Base-by-base conservation (phyloP, 2,113 vertebrate genomes). In the Meriones unguiculatus region DNA sequence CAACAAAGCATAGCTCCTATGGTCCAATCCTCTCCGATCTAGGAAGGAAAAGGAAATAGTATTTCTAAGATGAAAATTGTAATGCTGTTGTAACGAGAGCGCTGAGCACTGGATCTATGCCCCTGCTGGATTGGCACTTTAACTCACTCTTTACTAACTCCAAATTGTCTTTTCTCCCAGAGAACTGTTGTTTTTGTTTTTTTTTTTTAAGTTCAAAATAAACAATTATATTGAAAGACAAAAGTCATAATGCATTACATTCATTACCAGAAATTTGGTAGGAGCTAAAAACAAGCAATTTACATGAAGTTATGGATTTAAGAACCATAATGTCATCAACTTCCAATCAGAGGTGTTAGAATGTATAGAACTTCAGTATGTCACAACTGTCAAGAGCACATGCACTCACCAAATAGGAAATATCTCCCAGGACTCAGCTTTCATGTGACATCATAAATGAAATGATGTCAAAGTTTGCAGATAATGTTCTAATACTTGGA, bases 401-500 rank as follows among this genome's bases (percentile, higher is more conserved):
- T 12, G 30, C 10, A 7, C 28, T 32, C 28, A 87, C 65, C 65
- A 24, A 25, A n/a, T 13, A 17, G 52, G 28, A 57, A 57, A n/a
- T 24, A 28, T 32, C 52, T 81, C 52, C 30, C 17, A n/a, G 32
- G 46, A n/a, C 46, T 70, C 32, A 54, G 65, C 46, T 70, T 69
- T 70, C 9, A 46, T 46, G 41, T 46, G 41, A 46, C 41, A 46
- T 46, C 65, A n/a, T 80, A 13, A 1, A 62, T 67, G 67, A 85
- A 38, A 64, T 50, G 30, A 59, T 93, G 11, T 65, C 10, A 87
- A 35, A 12, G 4, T 89, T 77, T 84, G 65, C 75, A 67, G 84
- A 91, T 82, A 14, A 92, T 73, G 94, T 82, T 92, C 41, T 64
- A 91, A 41, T 35, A 18, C 57, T 87, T 96, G 70, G 52, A 32